Evolutionary conservation across 2,113 vertebrate species (phyloP), one percentile per base, ranked within the genome.

Genomic region (Gymnarchus niloticus): DNA sequence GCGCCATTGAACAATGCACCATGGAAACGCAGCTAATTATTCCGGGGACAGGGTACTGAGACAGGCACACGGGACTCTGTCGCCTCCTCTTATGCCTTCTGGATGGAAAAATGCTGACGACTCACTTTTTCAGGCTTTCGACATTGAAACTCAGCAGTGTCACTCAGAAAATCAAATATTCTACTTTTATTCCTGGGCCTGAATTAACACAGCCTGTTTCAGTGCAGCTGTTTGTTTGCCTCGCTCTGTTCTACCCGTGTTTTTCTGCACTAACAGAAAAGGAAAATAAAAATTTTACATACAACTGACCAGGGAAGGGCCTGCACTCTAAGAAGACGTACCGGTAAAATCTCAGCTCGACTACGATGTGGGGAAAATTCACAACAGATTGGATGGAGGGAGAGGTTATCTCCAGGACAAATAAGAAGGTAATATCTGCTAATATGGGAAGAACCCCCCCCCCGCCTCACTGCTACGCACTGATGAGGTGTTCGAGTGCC

Each of bases 1-100:
- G 76, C 28, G 51, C 83, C 28, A 65, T 86, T 84, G 76, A 21
- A 81, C 85, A 85, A 28, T 25, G 57, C 83, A 12, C 89, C 87
- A 87, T 87, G 87, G 87, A 83, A 87, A 87, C 88, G 0, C 21
- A 48, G 85, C 51, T 90, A 89, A 91, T 91, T 90, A 90, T 87
- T 84, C 44, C 44, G 85, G 51, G 57, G 76, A 81, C 17, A 83
- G 48, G 54, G 17, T 88, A 69, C 87, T 88, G 80, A 73, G 87
- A 87, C 69, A 61, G 61, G 56, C 76, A 73, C 81, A 83, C 8
- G 51, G 52, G 49, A 78, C 37, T 81, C n/a, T 85, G 9, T 51
- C 4, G 33, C 57, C 78, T 21, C 17, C 19, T 57, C 54, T 44
- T 19, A 46, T 6, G n/a, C 54, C 51, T 54, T 37, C 56, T 14